Conservation (phyloP, 2,888 invertebrate genomes). For the Pollenia labialis region DNA sequence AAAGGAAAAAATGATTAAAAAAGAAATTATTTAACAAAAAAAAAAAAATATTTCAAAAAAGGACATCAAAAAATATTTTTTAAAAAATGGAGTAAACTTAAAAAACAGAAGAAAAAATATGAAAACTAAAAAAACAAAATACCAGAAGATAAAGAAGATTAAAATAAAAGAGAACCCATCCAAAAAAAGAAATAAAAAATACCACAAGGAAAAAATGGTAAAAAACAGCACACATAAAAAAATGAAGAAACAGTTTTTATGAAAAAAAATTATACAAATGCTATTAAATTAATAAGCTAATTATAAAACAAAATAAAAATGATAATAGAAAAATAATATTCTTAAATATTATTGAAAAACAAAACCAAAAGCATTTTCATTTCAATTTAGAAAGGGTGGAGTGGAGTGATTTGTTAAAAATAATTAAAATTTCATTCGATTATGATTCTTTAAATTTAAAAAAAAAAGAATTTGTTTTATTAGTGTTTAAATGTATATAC, state of each 20-base stretch:
- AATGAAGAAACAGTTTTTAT: slow-evolving; percentile 70
- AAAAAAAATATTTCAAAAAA: slow-evolving; percentile 73
- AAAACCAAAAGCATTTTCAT: slow-evolving; percentile 35
- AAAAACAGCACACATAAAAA: slow-evolving; percentile 73
- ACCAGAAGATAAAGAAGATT: slow-evolving; percentile 75
- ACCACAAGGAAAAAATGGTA: slow-evolving; percentile 66
- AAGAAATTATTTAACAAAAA: slow-evolving; percentile 65
- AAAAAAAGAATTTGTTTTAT: too few species aligned
- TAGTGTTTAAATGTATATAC: too few species aligned
- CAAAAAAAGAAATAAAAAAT: slow-evolving; percentile 73
- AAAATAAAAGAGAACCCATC: slow-evolving; percentile 74
- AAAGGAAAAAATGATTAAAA: slow-evolving; percentile 73
- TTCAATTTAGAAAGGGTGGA: neutral
- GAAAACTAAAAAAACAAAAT: slow-evolving; percentile 70
- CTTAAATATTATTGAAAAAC: slow-evolving; percentile 68
- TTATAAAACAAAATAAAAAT: slow-evolving; percentile 52
- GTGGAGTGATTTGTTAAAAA: too few species aligned
- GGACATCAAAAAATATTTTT: slow-evolving; percentile 73
- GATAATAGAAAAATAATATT: slow-evolving; percentile 66
- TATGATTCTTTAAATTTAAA: too few species aligned
- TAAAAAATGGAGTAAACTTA: slow-evolving; percentile 75
- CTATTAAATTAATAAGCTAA: slow-evolving; percentile 66
- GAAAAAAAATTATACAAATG: slow-evolving; percentile 67
- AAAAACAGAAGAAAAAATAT: slow-evolving; percentile 75
- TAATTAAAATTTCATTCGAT: too few species aligned